phyloP scores from a whole-genome alignment of 2,113 vertebrate species.

The Psittacus erithacus region DNA sequence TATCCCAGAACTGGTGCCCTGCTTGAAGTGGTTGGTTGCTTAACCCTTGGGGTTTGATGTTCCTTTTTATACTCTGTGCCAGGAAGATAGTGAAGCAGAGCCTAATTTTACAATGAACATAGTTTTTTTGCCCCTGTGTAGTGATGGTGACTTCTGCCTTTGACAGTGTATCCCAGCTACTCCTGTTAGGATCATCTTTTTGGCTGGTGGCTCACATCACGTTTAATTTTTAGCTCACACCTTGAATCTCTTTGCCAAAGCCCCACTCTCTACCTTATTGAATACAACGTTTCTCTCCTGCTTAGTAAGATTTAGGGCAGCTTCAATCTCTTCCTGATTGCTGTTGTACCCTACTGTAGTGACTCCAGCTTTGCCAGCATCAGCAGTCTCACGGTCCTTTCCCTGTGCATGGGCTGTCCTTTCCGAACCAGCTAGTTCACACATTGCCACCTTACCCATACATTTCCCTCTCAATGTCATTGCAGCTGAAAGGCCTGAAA shows the following conservation, averaged over 20 bases:
- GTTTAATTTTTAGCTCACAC: neutral
- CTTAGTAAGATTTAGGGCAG: neutral
- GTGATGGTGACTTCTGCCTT: neutral
- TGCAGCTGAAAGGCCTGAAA: neutral
- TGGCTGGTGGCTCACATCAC: fast-evolving
- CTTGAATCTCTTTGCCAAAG: neutral
- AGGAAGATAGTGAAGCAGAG: neutral
- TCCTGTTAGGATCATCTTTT: neutral
- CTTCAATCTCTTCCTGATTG: fast-evolving
- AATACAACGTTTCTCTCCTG: neutral
- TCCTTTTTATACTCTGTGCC: neutral
- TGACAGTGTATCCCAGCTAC: neutral
- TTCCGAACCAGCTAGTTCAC: neutral
- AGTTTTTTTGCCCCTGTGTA: neutral
- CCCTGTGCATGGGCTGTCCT: neutral
- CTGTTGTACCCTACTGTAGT: neutral
- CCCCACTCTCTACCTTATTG: neutral
- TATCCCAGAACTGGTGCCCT: neutral
- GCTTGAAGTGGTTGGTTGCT: neutral
- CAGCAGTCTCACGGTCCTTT: neutral
- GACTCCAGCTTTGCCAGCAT: neutral
- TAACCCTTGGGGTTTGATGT: fast-evolving
- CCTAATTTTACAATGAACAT: neutral
- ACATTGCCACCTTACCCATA: neutral
- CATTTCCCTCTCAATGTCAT: neutral